Conservation (phyloP, 2,113 vertebrate genomes). For the Megaceryle torquata region DNA sequence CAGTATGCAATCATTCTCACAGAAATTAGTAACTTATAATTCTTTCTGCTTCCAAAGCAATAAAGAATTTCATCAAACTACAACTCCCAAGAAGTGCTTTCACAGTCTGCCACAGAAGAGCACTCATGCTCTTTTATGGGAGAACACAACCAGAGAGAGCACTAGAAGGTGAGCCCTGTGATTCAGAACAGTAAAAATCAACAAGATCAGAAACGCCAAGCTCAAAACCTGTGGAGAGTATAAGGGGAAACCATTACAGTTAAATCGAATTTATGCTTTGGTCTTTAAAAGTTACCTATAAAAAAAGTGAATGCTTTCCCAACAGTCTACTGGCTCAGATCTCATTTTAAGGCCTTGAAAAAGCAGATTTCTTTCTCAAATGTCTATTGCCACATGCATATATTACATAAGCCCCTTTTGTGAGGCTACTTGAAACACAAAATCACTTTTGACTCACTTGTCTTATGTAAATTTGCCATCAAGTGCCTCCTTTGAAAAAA, state of each 20-base stretch:
- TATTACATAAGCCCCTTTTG: background rate
- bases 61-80: background rate
- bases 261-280: background rate
- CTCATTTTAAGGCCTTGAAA: background rate
- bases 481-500: background rate
- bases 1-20: background rate
- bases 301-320: background rate
- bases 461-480: background rate
- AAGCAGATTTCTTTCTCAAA: background rate
- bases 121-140: background rate
- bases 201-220: background rate
- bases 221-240: background rate
- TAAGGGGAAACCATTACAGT: background rate
- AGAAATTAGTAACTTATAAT: background rate
- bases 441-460: slow-evolving; percentile 1
- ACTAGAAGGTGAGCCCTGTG: background rate
- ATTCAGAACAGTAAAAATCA: background rate
- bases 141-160: background rate
- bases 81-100: background rate
- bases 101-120: background rate
- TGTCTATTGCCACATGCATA: background rate
- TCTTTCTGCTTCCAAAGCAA: background rate
- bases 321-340: background rate
- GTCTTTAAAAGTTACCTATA: background rate
- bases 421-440: background rate